Base-by-base conservation (phyloP, 30 jellyfish, hydroid and myxozoan genomes). In the Pseudorhiza aurosa region DNA sequence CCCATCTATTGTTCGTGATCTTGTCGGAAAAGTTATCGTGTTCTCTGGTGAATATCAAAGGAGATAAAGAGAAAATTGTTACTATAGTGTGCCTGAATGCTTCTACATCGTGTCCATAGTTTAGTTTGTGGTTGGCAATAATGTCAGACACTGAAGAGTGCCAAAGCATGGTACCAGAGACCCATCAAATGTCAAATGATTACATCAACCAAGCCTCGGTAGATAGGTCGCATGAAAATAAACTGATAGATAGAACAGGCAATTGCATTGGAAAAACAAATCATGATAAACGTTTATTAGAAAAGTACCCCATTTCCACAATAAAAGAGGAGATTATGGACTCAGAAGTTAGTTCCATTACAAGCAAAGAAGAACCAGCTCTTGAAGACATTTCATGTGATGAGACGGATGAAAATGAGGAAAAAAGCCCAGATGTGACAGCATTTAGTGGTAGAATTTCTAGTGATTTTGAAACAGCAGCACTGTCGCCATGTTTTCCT, bases 401-500 rank as follows among this genome's bases (percentile, higher is more conserved):
- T 40, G 40, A 36, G 4, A 19, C 36, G 22, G 87, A 74, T 18
- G 67, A 74, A 37, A 0, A 1, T 28, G 71, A 59, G 47, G 80
- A 76, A 12, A 37, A 28, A 44, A 30, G 40, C 19, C 1, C 46
- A 15, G 75, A 49, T 46, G 19, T 17, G 0, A 62, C 43, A 24
- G 4, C 62, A 6, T 15, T 28, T 45, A 78, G 75, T 63, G 73
- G 59, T 49, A 78, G 82, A n/a, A 28, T 64, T 62, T 47, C 74
- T 17, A 63, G 26, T 12, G 90, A 78, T 60, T 24, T 47, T 26
- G 90, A 78, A 50, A 35, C 63, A 49, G 77, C 90, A 9, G 77
- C 90, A 28, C 32, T 78, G 65, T 78, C 90, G 63, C 90, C 90
- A 0, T 60, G 90, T 22, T 78, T 60, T 78, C 90, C 90, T 0